Percentiles rank a stretch among this genome's conserved stretches.
Evolutionary conservation across 2,888 invertebrate genomes (phyloP).

Genomic region (Eristalinus sepulchralis): DNA sequence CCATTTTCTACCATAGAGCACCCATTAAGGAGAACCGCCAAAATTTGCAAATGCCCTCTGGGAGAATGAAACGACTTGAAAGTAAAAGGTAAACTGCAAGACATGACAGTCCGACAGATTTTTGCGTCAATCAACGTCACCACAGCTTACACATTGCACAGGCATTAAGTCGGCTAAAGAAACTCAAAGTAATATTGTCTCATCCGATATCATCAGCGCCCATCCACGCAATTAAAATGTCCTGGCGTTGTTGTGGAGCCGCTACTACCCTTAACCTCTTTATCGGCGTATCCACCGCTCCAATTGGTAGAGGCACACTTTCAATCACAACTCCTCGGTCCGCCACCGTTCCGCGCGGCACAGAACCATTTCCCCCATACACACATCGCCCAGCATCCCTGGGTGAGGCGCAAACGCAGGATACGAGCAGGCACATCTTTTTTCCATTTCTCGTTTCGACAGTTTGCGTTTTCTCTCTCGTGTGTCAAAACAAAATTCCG

Average conservation of each 20-base stretch:
- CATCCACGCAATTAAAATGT: conserved; percentile 6
- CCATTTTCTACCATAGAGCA: not conserved
- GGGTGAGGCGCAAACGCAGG: conserved; percentile 45
- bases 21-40: not conserved
- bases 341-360: not conserved
- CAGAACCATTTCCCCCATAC: not conserved
- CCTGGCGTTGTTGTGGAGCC: conserved; percentile 22
- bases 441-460: conserved; percentile 21
- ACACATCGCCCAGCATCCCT: conserved; percentile 37
- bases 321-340: not conserved
- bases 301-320: conserved; percentile 19
- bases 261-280: conserved; percentile 61
- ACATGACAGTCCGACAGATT: not conserved
- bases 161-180: not conserved
- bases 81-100: not conserved
- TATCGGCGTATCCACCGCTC: conserved; percentile 29
- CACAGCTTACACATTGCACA: not conserved
- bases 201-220: not conserved
- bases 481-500: conserved; percentile 65
- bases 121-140: not conserved
- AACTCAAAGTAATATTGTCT: not conserved
- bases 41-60: not conserved
- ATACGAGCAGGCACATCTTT: conserved; percentile 23
- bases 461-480: conserved; percentile 21
- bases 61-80: not conserved